These are phyloP conservation scores for Cyanocitta stelleri DNA, from an alignment of 2,113 vertebrate species.

Conservation along the genomic window DNA sequence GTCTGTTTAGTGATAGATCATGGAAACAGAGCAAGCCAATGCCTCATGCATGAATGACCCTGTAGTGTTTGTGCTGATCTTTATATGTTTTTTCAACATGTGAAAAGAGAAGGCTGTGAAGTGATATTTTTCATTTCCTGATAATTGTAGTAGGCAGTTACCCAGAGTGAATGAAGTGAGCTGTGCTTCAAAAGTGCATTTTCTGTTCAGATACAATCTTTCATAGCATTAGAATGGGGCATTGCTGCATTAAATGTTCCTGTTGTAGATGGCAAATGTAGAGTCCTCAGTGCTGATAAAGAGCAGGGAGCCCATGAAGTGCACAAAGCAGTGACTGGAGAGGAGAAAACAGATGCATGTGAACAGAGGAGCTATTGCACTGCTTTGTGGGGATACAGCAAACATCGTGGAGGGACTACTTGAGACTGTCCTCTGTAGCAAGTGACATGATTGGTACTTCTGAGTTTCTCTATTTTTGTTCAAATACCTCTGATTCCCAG, in stretches of 20 bases:
- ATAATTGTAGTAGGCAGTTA: constrained; percentile 29
- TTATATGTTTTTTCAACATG: neutral
- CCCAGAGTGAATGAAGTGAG: neutral
- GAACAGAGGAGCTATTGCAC: neutral
- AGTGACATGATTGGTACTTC: neutral
- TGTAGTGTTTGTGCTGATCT: constrained; percentile 8
- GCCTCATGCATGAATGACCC: neutral
- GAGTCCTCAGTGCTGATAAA: neutral
- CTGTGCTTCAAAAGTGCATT: neutral
- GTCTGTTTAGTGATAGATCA: neutral
- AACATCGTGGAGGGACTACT: neutral
- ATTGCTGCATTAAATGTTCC: neutral
- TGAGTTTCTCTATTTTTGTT: neutral
- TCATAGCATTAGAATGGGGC: neutral
- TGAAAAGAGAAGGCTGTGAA: constrained; percentile 18
- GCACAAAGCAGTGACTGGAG: neutral
- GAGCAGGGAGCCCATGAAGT: neutral
- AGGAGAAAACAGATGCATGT: neutral
- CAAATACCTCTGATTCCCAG: neutral
- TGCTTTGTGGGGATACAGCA: neutral
- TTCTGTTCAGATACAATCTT: constrained; percentile 20
- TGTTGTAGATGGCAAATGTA: neutral
- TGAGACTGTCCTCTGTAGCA: neutral
- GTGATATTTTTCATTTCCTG: constrained; percentile 52
- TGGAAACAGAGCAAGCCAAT: neutral